phyloP scores from a whole-genome alignment of 92 coral and sea anemone genomes.

The Parazoanthus darwini region DNA sequence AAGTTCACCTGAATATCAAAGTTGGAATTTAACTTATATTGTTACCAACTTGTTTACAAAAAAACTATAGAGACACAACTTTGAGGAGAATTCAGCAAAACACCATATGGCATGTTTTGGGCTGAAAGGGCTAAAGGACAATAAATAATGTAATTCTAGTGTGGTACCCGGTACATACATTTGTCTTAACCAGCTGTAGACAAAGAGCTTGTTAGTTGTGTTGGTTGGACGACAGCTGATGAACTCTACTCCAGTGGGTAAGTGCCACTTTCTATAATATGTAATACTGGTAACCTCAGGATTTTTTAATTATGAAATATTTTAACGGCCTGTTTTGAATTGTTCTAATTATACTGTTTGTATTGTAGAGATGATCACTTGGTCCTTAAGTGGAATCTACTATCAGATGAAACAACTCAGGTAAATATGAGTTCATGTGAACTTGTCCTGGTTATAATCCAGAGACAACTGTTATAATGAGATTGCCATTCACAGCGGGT shows the following conservation, averaged over 20 bases:
- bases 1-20: too few relatives aligned
- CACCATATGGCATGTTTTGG: too few relatives aligned
- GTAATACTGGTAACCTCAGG: too few relatives aligned
- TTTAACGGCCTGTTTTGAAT: not conserved
- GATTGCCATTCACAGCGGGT: not conserved
- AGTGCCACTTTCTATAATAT: not conserved
- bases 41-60: too few relatives aligned
- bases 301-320: too few relatives aligned
- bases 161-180: not conserved
- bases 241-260: constrained; percentile 97
- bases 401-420: constrained; percentile 98
- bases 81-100: too few relatives aligned
- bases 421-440: constrained; percentile 20
- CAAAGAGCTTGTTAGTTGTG: constrained; percentile 98
- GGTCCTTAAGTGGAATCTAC: constrained; percentile 85
- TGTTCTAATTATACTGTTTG: not conserved
- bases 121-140: not conserved
- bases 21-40: too few relatives aligned
- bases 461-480: too few relatives aligned
- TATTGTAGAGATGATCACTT: constrained; percentile 87
- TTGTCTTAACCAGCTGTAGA: constrained; percentile 51
- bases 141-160: not conserved
- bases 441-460: too few relatives aligned
- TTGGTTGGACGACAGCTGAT: constrained; percentile 98
- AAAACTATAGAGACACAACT: too few relatives aligned